These are phyloP conservation scores for Pelusios castaneus DNA, from an alignment of 2,113 vertebrate species.

Conservation along the genomic window DNA sequence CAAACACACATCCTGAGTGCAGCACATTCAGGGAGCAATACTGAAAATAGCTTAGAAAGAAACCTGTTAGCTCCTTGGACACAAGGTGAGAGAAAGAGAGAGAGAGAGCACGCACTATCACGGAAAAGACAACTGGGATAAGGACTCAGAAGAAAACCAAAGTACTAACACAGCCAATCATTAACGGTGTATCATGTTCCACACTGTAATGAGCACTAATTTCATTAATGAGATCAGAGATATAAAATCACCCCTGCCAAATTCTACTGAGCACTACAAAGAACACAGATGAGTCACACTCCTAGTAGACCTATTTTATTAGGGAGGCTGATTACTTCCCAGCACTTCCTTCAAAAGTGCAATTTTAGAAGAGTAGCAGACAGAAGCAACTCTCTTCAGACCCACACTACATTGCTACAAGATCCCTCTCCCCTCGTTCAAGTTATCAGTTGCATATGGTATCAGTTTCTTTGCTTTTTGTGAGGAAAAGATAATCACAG, in stretches of 20 bases:
- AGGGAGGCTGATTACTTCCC: not conserved
- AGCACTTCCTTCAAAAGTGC: not conserved
- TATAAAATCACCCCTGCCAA: not conserved
- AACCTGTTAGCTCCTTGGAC: not conserved
- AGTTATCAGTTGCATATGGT: not conserved
- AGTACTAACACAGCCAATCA: too few species aligned
- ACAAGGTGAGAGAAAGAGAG: too few species aligned
- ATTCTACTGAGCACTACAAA: not conserved
- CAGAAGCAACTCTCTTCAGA: not conserved
- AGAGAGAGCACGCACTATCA: not conserved
- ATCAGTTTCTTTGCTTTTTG: not conserved
- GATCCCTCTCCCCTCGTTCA: not conserved
- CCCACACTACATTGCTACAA: not conserved
- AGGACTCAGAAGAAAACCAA: not conserved
- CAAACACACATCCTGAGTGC: not conserved
- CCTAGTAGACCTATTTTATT: not conserved
- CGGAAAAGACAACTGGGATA: not conserved
- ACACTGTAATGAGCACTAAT: not conserved
- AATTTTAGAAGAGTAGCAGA: not conserved
- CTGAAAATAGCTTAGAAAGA: not conserved
- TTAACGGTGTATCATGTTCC: not conserved
- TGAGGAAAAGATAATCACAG: not conserved
- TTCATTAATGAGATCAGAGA: not conserved
- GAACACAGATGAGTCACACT: not conserved
- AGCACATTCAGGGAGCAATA: not conserved